Conservation (phyloP, 2,888 invertebrate species). For the Petrolisthes cinctipes region DNA sequence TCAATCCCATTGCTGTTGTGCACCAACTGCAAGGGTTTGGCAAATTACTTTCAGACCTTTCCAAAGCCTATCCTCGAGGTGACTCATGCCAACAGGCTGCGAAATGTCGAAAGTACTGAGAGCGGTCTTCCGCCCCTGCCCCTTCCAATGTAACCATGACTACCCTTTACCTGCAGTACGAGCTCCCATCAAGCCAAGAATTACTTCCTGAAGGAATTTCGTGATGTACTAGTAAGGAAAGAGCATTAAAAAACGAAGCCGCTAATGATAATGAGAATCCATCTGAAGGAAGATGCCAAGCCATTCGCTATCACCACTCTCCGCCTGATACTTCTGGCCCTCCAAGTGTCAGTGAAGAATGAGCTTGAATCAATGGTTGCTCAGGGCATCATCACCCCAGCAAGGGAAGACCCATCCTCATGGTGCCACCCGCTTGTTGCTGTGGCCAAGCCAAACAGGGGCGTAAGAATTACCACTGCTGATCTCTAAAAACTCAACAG, state of each 20-base stretch:
- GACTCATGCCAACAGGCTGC: neutral
- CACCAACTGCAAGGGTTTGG: too few species aligned
- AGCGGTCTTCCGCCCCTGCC: neutral
- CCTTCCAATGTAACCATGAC: neutral
- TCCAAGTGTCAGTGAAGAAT: constrained; percentile 1
- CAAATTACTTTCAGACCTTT: neutral
- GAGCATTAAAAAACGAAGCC: neutral
- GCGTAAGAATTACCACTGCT: neutral
- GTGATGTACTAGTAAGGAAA: constrained; percentile 13
- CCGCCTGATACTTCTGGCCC: constrained; percentile 4
- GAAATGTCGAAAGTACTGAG: neutral
- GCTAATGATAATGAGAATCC: constrained; percentile 26
- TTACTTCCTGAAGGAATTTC: constrained; percentile 8
- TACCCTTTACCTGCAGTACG: neutral
- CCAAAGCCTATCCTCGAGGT: neutral
- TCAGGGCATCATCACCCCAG: constrained; percentile 32
- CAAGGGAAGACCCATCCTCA: constrained; percentile 15
- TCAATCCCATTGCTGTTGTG: neutral
- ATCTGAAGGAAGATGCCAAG: constrained; percentile 10
- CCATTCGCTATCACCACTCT: constrained; percentile 9
- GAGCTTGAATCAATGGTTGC: constrained; percentile 23
- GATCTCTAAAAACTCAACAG: too few species aligned
- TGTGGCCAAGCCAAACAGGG: constrained; percentile 17
- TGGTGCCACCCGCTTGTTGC: constrained; percentile 32
- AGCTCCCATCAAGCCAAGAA: neutral